Evolutionary conservation across 2,113 vertebrate species (phyloP).

Genomic region (Upupa epops): DNA sequence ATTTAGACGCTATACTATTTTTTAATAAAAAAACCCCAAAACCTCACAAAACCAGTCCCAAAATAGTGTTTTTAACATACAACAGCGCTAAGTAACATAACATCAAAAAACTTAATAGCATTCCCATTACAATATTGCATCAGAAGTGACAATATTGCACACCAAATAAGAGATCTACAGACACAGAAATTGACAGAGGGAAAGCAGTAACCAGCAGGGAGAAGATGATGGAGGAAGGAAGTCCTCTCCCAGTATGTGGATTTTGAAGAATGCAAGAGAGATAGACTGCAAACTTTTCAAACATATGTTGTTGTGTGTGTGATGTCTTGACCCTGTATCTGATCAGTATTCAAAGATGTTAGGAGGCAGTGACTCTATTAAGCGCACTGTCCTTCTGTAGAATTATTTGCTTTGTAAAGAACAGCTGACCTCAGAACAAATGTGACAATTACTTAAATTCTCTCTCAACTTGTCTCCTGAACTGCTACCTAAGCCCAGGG

Average conservation of each 20-base stretch:
- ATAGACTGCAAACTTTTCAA: background rate
- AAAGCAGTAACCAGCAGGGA: background rate
- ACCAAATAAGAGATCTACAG: background rate
- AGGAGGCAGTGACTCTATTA: background rate
- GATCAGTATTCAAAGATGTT: background rate
- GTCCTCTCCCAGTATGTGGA: background rate
- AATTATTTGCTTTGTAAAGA: background rate
- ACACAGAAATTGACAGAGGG: background rate
- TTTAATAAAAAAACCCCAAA: background rate
- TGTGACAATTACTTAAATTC: background rate
- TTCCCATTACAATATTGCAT: background rate
- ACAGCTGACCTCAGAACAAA: background rate
- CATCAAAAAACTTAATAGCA: background rate
- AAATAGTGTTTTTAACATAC: background rate
- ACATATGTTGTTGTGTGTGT: accelerated
- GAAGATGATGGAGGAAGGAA: background rate
- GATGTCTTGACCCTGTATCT: background rate
- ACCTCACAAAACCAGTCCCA: background rate
- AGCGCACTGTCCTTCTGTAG: background rate
- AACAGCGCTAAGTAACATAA: background rate
- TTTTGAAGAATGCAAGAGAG: background rate
- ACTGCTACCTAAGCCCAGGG: background rate
- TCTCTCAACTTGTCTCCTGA: background rate
- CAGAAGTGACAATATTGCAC: background rate
- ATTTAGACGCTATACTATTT: background rate